phyloP scores from a whole-genome alignment of 2,888 invertebrate species.

The Leptopilina syphax region DNA sequence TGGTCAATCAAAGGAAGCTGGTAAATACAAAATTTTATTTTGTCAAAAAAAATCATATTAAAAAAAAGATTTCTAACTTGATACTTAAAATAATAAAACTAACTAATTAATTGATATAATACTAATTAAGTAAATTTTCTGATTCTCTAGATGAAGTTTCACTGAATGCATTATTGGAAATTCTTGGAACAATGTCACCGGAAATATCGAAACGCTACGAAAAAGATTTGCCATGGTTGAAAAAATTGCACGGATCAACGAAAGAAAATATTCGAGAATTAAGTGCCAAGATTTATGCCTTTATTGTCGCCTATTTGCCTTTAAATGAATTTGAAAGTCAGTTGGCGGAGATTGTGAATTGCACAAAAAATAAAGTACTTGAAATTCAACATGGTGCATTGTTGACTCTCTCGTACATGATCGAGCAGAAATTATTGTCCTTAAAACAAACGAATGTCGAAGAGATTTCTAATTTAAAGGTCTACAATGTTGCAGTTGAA shows the following conservation, averaged over 20 bases:
- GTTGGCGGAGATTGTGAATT: slow-evolving; percentile 78
- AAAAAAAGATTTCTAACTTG: neutral
- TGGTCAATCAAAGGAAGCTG: slow-evolving; percentile 81
- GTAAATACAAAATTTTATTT: slow-evolving; percentile 33
- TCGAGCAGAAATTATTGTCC: slow-evolving; percentile 82
- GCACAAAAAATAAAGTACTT: slow-evolving; percentile 80
- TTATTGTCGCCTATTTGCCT: slow-evolving; percentile 82
- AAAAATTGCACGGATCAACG: slow-evolving; percentile 82
- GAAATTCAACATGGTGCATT: slow-evolving; percentile 89
- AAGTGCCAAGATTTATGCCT: slow-evolving; percentile 86
- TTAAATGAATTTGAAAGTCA: slow-evolving; percentile 79
- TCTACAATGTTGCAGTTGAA: slow-evolving; percentile 80
- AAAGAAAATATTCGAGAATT: slow-evolving; percentile 87
- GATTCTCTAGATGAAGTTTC: slow-evolving; percentile 79
- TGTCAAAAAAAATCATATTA: neutral
- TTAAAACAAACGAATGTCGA: slow-evolving; percentile 73
- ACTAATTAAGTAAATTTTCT: neutral
- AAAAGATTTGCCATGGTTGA: slow-evolving; percentile 82
- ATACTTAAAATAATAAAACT: neutral
- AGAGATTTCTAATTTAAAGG: slow-evolving; percentile 79
- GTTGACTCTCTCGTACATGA: slow-evolving; percentile 84
- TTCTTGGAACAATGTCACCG: slow-evolving; percentile 89
- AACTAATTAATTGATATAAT: too few relatives aligned
- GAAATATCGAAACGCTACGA: slow-evolving; percentile 82
- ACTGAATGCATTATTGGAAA: slow-evolving; percentile 88